Percentiles rank a stretch among this genome's conserved stretches.
These are phyloP conservation scores for Conopomorpha cramerella DNA, from an alignment of 1,140 invertebrate species.

Conservation along the genomic window DNA sequence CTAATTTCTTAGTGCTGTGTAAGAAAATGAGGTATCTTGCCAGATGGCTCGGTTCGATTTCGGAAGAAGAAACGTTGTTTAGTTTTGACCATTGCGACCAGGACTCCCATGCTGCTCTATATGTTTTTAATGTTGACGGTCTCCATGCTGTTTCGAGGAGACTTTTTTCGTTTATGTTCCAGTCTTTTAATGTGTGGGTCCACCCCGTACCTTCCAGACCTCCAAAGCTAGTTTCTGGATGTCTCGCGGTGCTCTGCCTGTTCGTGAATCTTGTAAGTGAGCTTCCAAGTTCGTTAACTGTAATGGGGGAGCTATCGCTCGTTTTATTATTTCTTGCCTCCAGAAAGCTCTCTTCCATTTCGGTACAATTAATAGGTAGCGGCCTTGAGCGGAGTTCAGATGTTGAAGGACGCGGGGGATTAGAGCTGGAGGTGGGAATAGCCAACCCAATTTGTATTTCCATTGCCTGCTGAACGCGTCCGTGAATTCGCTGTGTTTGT, in stretches of 20 bases:
- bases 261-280: constrained; percentile 10
- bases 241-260: constrained; percentile 2
- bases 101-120: constrained; percentile 1
- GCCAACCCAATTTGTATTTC: constrained; percentile 23
- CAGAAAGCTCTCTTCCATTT: constrained; percentile 18
- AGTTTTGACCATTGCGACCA: constrained; percentile 1
- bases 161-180: constrained; percentile 3
- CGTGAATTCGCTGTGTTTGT: constrained; percentile 13
- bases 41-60: constrained; percentile 6
- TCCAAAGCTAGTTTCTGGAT: constrained; percentile 4
- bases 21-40: constrained; percentile 12
- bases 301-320: constrained; percentile 9
- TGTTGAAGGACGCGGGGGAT: constrained; percentile 12
- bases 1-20: constrained; percentile 6
- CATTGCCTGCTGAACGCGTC: constrained; percentile 22
- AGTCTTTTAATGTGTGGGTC: constrained; percentile 1
- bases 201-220: constrained; percentile 8
- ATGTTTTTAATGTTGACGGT: constrained; percentile 4
- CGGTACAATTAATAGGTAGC: constrained; percentile 12
- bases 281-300: constrained; percentile 6
- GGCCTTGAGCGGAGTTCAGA: constrained; percentile 7
- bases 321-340: constrained; percentile 9
- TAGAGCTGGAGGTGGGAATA: constrained; percentile 24
- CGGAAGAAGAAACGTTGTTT: constrained; percentile 6
- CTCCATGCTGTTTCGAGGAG: constrained; percentile 6